Evolutionary conservation across 2,888 invertebrate genomes (phyloP), one percentile per base, ranked within the genome.

Genomic region (Leptothorax acervorum): DNA sequence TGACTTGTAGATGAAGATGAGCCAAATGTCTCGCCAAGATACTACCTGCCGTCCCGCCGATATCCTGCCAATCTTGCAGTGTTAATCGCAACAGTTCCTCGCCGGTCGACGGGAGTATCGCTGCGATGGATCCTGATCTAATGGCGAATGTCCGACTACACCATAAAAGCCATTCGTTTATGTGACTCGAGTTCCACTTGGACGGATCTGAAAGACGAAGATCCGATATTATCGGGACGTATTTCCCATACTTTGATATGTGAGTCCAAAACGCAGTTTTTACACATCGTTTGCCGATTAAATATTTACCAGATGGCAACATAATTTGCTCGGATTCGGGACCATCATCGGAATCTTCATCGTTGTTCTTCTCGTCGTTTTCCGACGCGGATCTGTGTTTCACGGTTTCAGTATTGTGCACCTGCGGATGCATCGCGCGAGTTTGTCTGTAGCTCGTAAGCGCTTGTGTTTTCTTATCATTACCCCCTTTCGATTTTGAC

Each of bases 141-240:
- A 97, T 95, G 57, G 96, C 95, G 91, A 97, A 97, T 90, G 96
- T 96, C 76, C 95, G 95, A 48, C 96, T 95, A 90, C 96, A 96
- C 97, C 97, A 97, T 62, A 94, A 94, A 66, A 97, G 93, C 97
- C 97, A 97, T 68, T 95, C 95, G 83, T 94, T 94, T 86, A 97
- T 96, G 93, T 97, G 96, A 48, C 94, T 94, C 23, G 94, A 92
- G 84, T 95, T 96, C 97, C 97, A 97, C 92, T 96, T 96, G 73
- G 95, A 95, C 42, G 97, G 97, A 95, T 97, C 97, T 96, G 92
- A 55, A 73, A 86, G 71, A 65, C 0, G 71, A 71, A 18, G 31
- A 70, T 42, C 28, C 28, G 39, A 51, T 18, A 63, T 76, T 11
- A 53, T 53, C 23, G 18, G 18, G 5, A 45, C 1, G 4, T 65